These are phyloP conservation scores for Ochropacha duplaris DNA, from an alignment of 2,888 invertebrate genomes.

Conservation along the genomic window DNA sequence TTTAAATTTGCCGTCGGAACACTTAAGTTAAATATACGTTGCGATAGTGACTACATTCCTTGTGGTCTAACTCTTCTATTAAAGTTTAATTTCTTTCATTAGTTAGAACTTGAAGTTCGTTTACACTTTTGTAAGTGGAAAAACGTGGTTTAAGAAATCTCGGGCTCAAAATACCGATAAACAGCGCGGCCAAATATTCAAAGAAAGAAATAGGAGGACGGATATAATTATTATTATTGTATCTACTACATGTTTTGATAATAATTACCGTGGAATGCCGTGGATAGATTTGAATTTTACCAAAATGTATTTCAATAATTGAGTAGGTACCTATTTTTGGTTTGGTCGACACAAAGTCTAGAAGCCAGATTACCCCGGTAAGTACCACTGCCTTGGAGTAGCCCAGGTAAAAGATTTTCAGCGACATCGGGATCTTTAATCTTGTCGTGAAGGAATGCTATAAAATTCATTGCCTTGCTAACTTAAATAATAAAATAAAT, in stretches of 20 bases:
- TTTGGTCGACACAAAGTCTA: no score
- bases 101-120: not conserved
- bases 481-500: not conserved
- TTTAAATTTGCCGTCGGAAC: conserved; percentile 6
- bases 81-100: not conserved
- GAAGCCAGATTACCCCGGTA: no score
- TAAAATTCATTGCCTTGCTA: not conserved
- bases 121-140: not conserved
- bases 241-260: no score
- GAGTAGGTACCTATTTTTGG: no score
- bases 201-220: no score
- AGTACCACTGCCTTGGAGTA: no score
- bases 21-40: not conserved
- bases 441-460: not conserved
- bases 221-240: no score
- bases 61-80: not conserved
- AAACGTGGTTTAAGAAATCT: not conserved
- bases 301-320: no score
- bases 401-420: no score
- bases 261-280: no score
- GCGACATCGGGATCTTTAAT: not conserved
- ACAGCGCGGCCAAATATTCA: not conserved
- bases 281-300: no score
- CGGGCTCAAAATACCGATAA: not conserved
- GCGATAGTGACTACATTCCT: not conserved